These are phyloP conservation scores for Terrapene triunguis DNA, from an alignment of 2,113 vertebrate species.

Conservation along the genomic window DNA sequence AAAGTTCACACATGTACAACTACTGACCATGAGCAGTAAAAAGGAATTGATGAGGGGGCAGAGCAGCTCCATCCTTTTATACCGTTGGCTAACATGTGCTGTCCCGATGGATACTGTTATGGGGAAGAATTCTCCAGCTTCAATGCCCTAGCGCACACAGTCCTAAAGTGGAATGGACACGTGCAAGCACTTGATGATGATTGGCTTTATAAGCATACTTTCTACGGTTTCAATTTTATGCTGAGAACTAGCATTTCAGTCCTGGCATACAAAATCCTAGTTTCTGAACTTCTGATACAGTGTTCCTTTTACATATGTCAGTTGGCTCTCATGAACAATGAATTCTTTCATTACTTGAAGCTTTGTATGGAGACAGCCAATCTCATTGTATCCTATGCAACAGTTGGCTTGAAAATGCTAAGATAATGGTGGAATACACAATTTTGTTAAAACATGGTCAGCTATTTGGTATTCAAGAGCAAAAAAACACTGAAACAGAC, in stretches of 20 bases:
- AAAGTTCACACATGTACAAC: too few species aligned
- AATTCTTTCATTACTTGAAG: constrained; percentile 33
- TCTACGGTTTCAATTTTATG: background rate
- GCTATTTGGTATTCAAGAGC: constrained; percentile 7
- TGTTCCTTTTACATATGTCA: background rate
- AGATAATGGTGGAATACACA: background rate
- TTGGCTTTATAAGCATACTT: background rate
- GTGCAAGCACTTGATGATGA: too few species aligned
- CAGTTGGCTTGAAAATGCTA: constrained; percentile 10
- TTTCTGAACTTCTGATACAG: background rate
- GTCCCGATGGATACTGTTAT: too few species aligned
- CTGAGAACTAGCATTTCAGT: background rate
- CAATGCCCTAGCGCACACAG: too few species aligned
- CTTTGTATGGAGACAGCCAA: background rate
- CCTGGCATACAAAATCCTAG: background rate
- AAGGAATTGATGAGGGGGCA: too few species aligned
- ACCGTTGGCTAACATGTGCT: too few species aligned
- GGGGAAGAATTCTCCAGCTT: too few species aligned
- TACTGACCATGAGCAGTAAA: too few species aligned
- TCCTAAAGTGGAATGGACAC: too few species aligned
- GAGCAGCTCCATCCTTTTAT: too few species aligned
- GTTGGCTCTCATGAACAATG: background rate
- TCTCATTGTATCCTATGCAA: background rate
- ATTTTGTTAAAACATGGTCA: constrained; percentile 18
- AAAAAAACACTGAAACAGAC: background rate